phyloP scores from a whole-genome alignment of 2,888 invertebrate species.

The Pollenia labialis region DNA sequence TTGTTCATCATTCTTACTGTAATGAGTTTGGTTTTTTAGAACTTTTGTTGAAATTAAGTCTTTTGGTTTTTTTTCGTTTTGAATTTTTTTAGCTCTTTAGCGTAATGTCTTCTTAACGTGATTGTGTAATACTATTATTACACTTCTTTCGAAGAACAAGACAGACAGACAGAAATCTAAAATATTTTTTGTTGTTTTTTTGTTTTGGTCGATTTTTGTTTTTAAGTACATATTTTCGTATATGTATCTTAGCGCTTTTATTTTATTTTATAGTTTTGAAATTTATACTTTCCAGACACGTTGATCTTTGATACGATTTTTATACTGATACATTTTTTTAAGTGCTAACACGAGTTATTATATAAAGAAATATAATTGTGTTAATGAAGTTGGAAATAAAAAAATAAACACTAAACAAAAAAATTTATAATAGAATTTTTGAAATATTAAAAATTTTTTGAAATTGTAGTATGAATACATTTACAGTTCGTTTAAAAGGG shows the following conservation, averaged over 20 bases:
- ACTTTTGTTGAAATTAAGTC: slow-evolving; percentile 14
- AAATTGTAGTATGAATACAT: background rate
- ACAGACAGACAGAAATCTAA: background rate
- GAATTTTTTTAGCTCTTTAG: slow-evolving; percentile 23
- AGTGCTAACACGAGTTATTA: slow-evolving; percentile 60
- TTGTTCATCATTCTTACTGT: no score
- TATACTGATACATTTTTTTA: slow-evolving; percentile 36
- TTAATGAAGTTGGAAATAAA: slow-evolving; percentile 3
- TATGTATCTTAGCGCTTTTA: no score
- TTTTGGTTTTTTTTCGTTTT: no score
- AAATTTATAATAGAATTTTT: slow-evolving; percentile 8
- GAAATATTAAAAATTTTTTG: background rate
- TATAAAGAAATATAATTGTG: slow-evolving; percentile 23
- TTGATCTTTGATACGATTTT: slow-evolving; percentile 54
- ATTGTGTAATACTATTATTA: slow-evolving; percentile 61
- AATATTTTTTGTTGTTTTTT: slow-evolving; percentile 1
- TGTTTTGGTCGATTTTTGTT: background rate
- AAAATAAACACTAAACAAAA: background rate
- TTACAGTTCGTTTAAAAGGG: background rate
- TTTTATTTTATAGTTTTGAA: background rate
- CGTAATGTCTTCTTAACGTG: slow-evolving; percentile 7
- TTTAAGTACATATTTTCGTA: no score
- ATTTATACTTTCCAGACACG: slow-evolving; percentile 53
- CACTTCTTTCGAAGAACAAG: slow-evolving; percentile 37
- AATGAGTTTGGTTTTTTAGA: background rate